Evolutionary conservation across 2,888 invertebrate species (phyloP), one percentile per base, ranked within the genome.

Genomic region (Drosophila meridionalis): DNA sequence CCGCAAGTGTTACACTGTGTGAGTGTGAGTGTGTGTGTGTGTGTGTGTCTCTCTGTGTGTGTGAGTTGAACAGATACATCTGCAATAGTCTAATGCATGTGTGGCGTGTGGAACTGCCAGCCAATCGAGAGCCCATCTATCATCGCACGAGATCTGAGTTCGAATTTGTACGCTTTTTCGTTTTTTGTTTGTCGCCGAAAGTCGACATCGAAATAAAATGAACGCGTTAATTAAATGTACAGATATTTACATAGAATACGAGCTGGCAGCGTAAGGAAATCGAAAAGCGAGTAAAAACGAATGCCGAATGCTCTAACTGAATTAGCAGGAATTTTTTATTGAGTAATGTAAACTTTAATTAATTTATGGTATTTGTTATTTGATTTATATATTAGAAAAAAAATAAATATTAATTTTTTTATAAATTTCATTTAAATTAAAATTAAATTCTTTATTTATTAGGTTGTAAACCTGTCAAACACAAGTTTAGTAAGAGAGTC

Each of bases 211-310:
- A 72, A 34, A n/a, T 2, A 34, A 50, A 66, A 56, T 69, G 64
- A 63, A 64, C 62, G 80, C 78, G 80, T 80, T 89, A 84, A 87
- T 89, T 89, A 80, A 84, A 86, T 80, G 83, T 83, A 75, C 78
- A 80, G 78, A 83, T 86, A 83, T 76, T 87, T 78, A 70, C 69
- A 62, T 79, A 68, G 65, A 65, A 57, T 63, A 11, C 11, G 47
- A 52, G 52, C 42, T 26, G 52, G 26, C 11, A 30, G 11, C 11
- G 28, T 30, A 48, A n/a, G 9, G 12, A 30, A 20, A 8, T 3
- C 14, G 3, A 28, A 34, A 34, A 52, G 20, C 20, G 34, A 6
- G 12, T 26, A 11, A 52, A 2, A 11, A 3, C 38, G 58, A 64
- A 30, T 38, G 4, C 3, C 2, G 30, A 69, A 65, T 52, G 52